phyloP scores from a whole-genome alignment of 2,888 invertebrate genomes.

The Nymphalis polychloros region DNA sequence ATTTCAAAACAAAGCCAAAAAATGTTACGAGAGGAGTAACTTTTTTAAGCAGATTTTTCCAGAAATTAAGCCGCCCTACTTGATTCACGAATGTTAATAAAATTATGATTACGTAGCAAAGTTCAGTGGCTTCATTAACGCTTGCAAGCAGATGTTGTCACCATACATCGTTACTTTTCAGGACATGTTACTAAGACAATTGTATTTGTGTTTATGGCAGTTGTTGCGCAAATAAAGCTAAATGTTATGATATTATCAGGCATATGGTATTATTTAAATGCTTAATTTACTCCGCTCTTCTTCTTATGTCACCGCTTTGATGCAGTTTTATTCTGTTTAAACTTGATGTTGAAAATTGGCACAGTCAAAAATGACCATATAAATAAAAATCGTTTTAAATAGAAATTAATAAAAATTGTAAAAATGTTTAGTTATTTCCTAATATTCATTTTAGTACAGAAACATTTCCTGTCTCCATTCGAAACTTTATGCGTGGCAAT shows the following conservation, averaged over 20 bases:
- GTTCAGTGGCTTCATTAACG: conserved; percentile 33
- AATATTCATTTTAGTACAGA: neutral
- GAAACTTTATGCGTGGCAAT: neutral
- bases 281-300: too few relatives aligned
- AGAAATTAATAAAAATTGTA: too few relatives aligned
- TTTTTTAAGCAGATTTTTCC: conserved; percentile 5
- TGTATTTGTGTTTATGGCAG: too few relatives aligned
- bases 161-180: neutral
- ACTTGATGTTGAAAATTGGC: too few relatives aligned
- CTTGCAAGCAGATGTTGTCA: conserved; percentile 9
- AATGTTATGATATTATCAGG: too few relatives aligned
- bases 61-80: conserved; percentile 9
- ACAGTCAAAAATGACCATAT: too few relatives aligned
- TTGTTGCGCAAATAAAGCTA: too few relatives aligned
- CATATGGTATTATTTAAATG: too few relatives aligned
- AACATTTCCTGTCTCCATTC: neutral
- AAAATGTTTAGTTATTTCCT: too few relatives aligned
- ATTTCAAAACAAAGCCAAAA: neutral
- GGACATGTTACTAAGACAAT: neutral
- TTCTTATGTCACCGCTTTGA: too few relatives aligned
- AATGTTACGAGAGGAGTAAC: neutral
- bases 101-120: conserved; percentile 31
- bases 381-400: too few relatives aligned
- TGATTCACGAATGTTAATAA: conserved; percentile 29
- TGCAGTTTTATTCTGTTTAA: too few relatives aligned